phyloP scores from a whole-genome alignment of 2,888 invertebrate genomes.

The Stenodema calcarata region DNA sequence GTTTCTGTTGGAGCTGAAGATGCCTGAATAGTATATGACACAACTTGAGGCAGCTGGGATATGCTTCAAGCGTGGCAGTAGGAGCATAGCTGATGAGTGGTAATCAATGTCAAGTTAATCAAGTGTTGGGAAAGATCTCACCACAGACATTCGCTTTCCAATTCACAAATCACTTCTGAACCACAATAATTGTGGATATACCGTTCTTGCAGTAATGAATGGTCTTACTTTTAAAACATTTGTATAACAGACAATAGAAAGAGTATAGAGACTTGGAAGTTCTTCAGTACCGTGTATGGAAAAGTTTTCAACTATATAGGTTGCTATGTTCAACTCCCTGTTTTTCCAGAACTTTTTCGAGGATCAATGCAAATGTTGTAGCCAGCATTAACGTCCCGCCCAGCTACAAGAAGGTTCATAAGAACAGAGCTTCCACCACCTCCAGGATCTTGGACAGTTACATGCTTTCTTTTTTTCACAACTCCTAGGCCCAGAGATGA shows the following conservation, averaged over 20 bases:
- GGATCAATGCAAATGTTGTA: conserved; percentile 72
- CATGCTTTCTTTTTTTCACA: conserved; percentile 55
- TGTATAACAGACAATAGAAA: neutral
- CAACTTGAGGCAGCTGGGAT: no score
- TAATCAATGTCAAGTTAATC: no score
- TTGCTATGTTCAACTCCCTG: neutral
- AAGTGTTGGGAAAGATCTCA: no score
- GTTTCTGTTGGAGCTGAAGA: no score
- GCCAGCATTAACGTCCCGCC: conserved; percentile 92
- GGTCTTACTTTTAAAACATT: no score
- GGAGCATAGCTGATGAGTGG: no score
- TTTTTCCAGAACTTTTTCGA: conserved; percentile 1
- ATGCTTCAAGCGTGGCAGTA: no score
- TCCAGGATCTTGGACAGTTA: conserved; percentile 63
- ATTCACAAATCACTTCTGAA: no score
- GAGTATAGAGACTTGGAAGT: neutral
- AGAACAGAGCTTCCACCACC: conserved; percentile 73
- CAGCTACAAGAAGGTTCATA: conserved; percentile 93
- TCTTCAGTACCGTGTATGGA: neutral
- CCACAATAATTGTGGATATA: no score
- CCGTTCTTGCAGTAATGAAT: no score
- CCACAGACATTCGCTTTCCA: no score
- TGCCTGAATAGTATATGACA: no score
- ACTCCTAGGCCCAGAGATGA: conserved; percentile 37
- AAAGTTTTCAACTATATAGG: neutral